Conservation (phyloP, 2,888 invertebrate species). For the Drosophila macrothrix region DNA sequence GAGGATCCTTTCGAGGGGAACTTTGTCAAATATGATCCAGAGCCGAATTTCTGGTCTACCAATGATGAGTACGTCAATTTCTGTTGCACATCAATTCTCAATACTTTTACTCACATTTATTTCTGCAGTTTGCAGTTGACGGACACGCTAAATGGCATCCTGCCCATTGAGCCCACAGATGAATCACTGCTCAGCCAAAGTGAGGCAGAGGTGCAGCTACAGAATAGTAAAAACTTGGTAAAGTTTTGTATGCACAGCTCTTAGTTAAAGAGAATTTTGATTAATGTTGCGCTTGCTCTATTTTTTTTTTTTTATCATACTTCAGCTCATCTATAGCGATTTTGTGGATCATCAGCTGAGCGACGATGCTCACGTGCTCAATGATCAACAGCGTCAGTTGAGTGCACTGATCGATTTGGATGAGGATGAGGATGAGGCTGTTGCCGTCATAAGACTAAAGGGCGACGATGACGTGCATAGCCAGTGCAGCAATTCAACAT, state of each 20-base stretch:
- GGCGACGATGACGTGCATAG: constrained; percentile 67
- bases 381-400: constrained; percentile 62
- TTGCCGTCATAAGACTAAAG: constrained; percentile 27
- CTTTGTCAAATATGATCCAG: constrained; percentile 80
- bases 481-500: constrained; percentile 79
- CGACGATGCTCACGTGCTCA: constrained; percentile 67
- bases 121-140: constrained; percentile 80
- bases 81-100: not conserved
- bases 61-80: constrained; percentile 82
- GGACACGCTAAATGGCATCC: constrained; percentile 84
- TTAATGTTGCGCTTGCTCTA: not conserved
- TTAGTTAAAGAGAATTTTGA: not conserved
- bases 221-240: constrained; percentile 78
- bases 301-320: not conserved
- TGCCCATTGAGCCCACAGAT: constrained; percentile 82
- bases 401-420: constrained; percentile 45
- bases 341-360: constrained; percentile 71
- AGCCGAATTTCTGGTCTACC: constrained; percentile 82
- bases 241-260: not conserved
- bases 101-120: constrained; percentile 2
- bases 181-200: constrained; percentile 68
- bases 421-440: constrained; percentile 38
- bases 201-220: constrained; percentile 60
- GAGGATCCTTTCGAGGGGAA: constrained; percentile 84
- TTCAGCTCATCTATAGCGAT: constrained; percentile 79